phyloP scores from a whole-genome alignment of 2,797 vertebrate genomes.

The Sphenodon punctatus region DNA sequence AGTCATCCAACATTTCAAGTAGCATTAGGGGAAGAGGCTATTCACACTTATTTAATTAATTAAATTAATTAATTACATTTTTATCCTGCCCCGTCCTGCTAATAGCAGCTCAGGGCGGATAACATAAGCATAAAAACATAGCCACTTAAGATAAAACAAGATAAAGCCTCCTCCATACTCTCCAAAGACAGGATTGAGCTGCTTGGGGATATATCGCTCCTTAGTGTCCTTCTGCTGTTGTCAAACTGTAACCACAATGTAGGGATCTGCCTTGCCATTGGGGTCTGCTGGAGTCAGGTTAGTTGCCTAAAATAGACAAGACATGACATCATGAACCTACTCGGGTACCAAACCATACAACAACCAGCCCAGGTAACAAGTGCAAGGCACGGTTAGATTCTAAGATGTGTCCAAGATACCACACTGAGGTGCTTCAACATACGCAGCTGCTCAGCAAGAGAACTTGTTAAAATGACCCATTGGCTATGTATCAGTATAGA shows the following conservation, averaged over 20 bases:
- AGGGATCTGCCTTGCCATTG: slow-evolving; percentile 93
- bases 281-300: slow-evolving; percentile 88
- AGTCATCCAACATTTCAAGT: not conserved
- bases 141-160: not conserved
- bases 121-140: too few relatives aligned
- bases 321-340: not conserved
- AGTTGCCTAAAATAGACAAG: slow-evolving; percentile 80
- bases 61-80: too few relatives aligned
- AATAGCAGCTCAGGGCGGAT: too few relatives aligned
- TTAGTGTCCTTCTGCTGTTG: slow-evolving; percentile 82
- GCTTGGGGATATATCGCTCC: slow-evolving; percentile 92
- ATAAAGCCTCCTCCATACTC: slow-evolving; percentile 80
- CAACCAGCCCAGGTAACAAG: not conserved
- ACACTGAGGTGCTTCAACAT: too few relatives aligned
- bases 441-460: too few relatives aligned
- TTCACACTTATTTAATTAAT: too few relatives aligned
- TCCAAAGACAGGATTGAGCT: slow-evolving; percentile 93
- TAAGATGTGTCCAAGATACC: too few relatives aligned
- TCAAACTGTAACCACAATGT: slow-evolving; percentile 85
- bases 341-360: not conserved
- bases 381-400: not conserved
- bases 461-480: too few relatives aligned
- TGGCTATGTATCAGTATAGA: too few relatives aligned
- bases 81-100: too few relatives aligned
- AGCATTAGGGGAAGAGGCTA: not conserved